Conservation (phyloP, 2,888 invertebrate species). For the Drosophila eohydei region DNA sequence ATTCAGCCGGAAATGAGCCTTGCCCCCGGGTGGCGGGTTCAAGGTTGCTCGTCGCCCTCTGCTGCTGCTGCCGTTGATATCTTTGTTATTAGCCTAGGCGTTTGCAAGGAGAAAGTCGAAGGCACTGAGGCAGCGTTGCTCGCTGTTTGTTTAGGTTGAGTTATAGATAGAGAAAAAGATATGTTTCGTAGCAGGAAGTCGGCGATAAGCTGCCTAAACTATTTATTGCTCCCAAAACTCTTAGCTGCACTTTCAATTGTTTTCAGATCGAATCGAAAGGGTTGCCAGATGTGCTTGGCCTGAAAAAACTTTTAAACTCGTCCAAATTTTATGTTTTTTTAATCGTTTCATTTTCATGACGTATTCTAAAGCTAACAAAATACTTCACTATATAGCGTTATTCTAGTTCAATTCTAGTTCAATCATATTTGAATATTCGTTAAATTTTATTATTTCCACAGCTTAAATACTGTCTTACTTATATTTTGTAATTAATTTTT, state of each 20-base stretch:
- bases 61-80: conserved; percentile 55
- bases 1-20: conserved; percentile 69
- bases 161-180: conserved; percentile 16
- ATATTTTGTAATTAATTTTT: neutral
- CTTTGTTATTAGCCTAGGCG: conserved; percentile 64
- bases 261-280: conserved; percentile 1
- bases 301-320: neutral
- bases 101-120: conserved; percentile 38
- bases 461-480: neutral
- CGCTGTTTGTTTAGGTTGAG: conserved; percentile 49
- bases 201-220: conserved; percentile 49
- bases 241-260: conserved; percentile 22
- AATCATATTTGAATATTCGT: neutral
- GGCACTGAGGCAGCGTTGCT: neutral
- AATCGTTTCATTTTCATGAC: conserved; percentile 1
- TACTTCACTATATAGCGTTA: neutral
- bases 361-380: neutral
- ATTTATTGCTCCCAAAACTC: conserved; percentile 47
- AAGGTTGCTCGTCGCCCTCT: conserved; percentile 50
- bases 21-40: conserved; percentile 53
- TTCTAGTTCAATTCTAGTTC: neutral
- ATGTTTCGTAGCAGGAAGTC: conserved; percentile 48
- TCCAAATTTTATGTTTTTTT: conserved; percentile 5
- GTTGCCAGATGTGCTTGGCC: neutral
- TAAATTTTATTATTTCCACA: too few relatives aligned